phyloP scores from a whole-genome alignment of 2,888 invertebrate species.

The Erpobdella octoculata region DNA sequence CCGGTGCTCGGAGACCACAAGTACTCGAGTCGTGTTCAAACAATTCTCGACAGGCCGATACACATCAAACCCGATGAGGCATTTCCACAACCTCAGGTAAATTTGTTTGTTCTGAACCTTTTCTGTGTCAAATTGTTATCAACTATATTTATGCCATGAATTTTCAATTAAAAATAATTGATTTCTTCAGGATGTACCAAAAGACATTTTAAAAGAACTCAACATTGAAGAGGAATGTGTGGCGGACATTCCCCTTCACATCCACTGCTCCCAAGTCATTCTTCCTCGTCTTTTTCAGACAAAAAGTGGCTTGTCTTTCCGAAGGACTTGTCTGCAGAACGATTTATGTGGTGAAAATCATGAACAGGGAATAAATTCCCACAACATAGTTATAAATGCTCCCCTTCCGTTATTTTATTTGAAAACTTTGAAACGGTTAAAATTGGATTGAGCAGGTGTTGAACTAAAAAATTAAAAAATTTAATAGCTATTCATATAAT shows the following conservation, averaged over 20 bases:
- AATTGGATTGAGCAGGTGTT: too few relatives aligned
- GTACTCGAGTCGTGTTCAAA: slow-evolving; percentile 10
- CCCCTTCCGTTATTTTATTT: neutral
- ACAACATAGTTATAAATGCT: neutral
- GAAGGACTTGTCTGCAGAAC: neutral
- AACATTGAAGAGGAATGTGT: neutral
- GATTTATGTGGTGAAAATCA: neutral
- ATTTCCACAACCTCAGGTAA: neutral
- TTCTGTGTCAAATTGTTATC: too few relatives aligned
- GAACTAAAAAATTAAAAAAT: too few relatives aligned
- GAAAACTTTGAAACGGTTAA: neutral
- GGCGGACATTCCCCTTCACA: neutral
- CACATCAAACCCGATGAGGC: neutral
- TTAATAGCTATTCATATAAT: too few relatives aligned
- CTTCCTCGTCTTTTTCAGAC: neutral
- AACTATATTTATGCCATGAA: too few relatives aligned
- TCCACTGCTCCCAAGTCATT: slow-evolving; percentile 9
- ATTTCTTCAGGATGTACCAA: neutral
- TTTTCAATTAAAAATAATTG: neutral
- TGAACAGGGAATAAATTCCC: neutral
- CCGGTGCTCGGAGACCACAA: slow-evolving; percentile 19
- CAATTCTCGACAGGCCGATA: neutral
- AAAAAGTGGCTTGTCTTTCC: neutral
- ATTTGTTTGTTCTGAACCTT: too few relatives aligned
- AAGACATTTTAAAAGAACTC: neutral